These are phyloP conservation scores for Brachionus rubens DNA, from an alignment of 1,140 invertebrate genomes.

Conservation along the genomic window DNA sequence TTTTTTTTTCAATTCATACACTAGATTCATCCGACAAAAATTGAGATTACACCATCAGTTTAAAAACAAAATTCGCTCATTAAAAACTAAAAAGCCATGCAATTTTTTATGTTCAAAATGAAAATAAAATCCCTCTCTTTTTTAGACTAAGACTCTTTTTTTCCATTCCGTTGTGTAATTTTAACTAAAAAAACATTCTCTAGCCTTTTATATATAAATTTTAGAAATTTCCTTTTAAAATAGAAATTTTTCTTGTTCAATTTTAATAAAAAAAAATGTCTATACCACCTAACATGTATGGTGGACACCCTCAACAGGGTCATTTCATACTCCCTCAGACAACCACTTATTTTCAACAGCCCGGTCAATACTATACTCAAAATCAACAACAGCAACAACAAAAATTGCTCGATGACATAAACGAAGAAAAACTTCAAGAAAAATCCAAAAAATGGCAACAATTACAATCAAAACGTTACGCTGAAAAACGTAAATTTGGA, in stretches of 20 bases:
- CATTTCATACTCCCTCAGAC: background rate
- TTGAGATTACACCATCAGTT: too few relatives aligned
- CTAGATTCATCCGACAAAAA: too few relatives aligned
- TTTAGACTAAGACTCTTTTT: too few relatives aligned
- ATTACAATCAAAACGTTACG: slow-evolving; percentile 91
- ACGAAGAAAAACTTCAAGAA: slow-evolving; percentile 21
- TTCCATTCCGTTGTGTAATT: too few relatives aligned
- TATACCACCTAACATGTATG: slow-evolving; percentile 26
- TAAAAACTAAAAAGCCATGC: too few relatives aligned
- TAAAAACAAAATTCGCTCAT: too few relatives aligned
- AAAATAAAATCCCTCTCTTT: too few relatives aligned
- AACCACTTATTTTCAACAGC: slow-evolving; percentile 25
- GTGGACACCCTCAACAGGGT: background rate
- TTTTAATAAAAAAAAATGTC: slow-evolving; percentile 12
- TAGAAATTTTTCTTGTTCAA: background rate
- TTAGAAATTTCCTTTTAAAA: slow-evolving; percentile 1
- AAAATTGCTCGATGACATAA: slow-evolving; percentile 1
- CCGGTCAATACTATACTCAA: slow-evolving; percentile 17
- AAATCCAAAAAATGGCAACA: slow-evolving; percentile 95
- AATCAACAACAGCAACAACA: slow-evolving; percentile 12
- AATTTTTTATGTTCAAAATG: too few relatives aligned
- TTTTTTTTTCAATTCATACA: too few relatives aligned
- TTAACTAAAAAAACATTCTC: too few relatives aligned
- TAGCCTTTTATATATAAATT: too few relatives aligned
- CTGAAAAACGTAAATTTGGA: slow-evolving; percentile 95